phyloP scores from a whole-genome alignment of 2,797 vertebrate species.

The Poecilia gillii region DNA sequence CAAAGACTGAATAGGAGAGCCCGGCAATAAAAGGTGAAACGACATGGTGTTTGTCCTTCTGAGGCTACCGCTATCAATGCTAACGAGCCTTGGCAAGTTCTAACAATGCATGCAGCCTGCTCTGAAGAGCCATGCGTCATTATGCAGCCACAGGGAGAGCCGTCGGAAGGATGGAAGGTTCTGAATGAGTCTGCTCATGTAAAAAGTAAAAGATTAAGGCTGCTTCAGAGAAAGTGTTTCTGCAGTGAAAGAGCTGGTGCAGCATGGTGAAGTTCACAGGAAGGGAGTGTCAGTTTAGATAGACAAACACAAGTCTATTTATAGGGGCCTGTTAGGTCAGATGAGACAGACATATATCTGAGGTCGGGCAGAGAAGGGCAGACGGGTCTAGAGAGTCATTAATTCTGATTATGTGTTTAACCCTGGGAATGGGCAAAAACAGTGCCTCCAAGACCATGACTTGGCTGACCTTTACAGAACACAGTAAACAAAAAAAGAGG shows the following conservation, averaged over 20 bases:
- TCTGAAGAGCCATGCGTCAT: conserved; percentile 78
- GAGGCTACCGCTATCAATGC: conserved; percentile 82
- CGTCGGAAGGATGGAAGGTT: conserved; percentile 69
- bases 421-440: conserved; percentile 95
- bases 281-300: conserved; percentile 61
- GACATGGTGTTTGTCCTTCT: conserved; percentile 84
- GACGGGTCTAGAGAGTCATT: conserved; percentile 85
- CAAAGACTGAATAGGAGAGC: conserved; percentile 75
- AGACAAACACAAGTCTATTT: conserved; percentile 86
- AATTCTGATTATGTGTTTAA: conserved; percentile 97
- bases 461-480: conserved; percentile 91
- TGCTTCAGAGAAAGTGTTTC: conserved; percentile 38
- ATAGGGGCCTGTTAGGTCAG: conserved; percentile 89
- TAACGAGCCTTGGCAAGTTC: conserved; percentile 85
- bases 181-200: conserved; percentile 74
- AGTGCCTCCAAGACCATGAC: conserved; percentile 88
- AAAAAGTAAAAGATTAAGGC: conserved; percentile 36
- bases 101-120: conserved; percentile 83
- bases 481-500: conserved; percentile 91
- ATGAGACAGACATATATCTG: conserved; percentile 91
- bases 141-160: conserved; percentile 71
- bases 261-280: conserved; percentile 35
- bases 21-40: conserved; percentile 30
- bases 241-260: conserved; percentile 39
- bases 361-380: conserved; percentile 79